These are phyloP conservation scores for Sicus ferrugineus DNA, from an alignment of 2,888 invertebrate species.

Conservation along the genomic window DNA sequence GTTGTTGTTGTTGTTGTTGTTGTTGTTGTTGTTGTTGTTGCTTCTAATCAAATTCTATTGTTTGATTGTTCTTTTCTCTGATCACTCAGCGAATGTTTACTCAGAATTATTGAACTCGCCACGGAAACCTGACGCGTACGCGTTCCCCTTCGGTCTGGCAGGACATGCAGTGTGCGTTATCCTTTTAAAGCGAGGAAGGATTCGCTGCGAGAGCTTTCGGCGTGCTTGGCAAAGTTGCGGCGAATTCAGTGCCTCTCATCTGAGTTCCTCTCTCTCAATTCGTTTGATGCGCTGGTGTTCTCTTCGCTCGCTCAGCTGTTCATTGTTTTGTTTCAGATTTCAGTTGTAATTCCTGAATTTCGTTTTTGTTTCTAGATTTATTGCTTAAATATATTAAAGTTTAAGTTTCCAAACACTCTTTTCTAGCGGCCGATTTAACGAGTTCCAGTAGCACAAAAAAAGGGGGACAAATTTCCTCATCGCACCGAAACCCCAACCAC, in stretches of 20 bases:
- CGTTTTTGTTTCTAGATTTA: no score
- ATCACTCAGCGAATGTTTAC: not conserved
- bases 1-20: not conserved
- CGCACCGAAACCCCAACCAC: no score
- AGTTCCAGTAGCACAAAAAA: no score
- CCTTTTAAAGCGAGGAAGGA: conserved; percentile 32
- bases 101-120: not conserved
- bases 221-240: conserved; percentile 41
- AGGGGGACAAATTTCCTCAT: no score
- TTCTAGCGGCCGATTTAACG: no score
- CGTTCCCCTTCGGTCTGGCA: conserved; percentile 52
- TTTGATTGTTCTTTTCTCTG: not conserved
- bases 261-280: conserved; percentile 11
- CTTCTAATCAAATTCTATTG: not conserved
- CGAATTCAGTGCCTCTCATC: conserved; percentile 43
- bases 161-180: conserved; percentile 37
- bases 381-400: not conserved
- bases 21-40: not conserved
- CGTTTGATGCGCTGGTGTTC: not conserved
- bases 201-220: conserved; percentile 24
- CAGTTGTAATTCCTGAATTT: no score
- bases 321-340: not conserved
- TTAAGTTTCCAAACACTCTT: no score
- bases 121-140: conserved; percentile 53
- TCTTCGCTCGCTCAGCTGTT: not conserved